Base-by-base conservation (phyloP, 2,888 invertebrate species). In the Tenthredo scrophulariae region DNA sequence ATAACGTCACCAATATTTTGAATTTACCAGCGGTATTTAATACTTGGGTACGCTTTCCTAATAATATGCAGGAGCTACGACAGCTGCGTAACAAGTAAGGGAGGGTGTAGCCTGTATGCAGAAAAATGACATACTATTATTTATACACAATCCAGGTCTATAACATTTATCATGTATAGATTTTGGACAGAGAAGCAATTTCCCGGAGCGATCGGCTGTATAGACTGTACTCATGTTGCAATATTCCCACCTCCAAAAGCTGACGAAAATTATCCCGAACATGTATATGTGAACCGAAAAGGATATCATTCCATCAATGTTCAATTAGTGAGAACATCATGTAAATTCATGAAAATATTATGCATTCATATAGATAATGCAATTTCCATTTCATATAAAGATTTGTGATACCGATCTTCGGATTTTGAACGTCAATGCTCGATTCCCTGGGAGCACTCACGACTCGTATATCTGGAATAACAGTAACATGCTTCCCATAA, bases 171-270 rank as follows among this genome's bases (percentile, higher is more conserved):
- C 33, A 67, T 77, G 62, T 84, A 75, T 62, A 72, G 82, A 58
- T 86, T 86, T 84, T 84, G 84, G 84, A 18, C 22, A 33, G 67
- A 85, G 26, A 70, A 85, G 37, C 43, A 58, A 15, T 87, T 87
- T 77, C 86, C 86, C 33, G 86, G 85, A 80, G 86, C 87, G 50
- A 84, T 89, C 33, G 89, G 89, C 13, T 88, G 88, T 46, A 79
- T 91, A 43, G 89, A 90, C 85, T 89, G 89, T 46, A 90, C 90
- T 2, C 89, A 90, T 86, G 87, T 90, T 10, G 89, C 89, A 10
- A 90, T 90, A 79, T 74, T 89, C 70, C 83, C 88, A 40, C 89
- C 89, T 33, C 72, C 79, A 37, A 84, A 26, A 29, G 82, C 88
- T 72, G 87, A 90, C 77, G 75, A 85, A 62, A 33, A 84, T 22